Evolutionary conservation across 2,888 invertebrate genomes (phyloP).

Genomic region (Leptopilina myrica): DNA sequence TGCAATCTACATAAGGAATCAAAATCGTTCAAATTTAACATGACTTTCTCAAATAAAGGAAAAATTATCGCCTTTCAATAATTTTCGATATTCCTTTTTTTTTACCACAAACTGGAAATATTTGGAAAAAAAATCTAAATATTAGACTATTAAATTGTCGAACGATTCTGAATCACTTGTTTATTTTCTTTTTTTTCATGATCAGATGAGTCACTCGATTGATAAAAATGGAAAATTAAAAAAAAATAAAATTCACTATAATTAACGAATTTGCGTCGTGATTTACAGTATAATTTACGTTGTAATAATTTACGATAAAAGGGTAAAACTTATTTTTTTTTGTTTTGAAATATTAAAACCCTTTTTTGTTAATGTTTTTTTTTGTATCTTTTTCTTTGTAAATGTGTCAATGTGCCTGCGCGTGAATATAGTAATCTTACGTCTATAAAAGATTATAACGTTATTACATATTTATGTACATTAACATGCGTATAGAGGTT

Average conservation of each 20-base stretch:
- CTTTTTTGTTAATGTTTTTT: not conserved
- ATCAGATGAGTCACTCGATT: conserved; percentile 19
- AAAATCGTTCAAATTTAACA: not conserved
- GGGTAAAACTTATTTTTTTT: not conserved
- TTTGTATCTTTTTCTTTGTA: not conserved
- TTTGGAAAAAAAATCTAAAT: too few relatives aligned
- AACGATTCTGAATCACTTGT: not conserved
- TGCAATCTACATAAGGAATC: not conserved
- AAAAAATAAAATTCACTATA: not conserved
- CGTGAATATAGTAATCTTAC: conserved; percentile 66
- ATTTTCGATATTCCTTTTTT: too few relatives aligned
- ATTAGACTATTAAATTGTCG: not conserved
- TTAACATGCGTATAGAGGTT: conserved; percentile 74
- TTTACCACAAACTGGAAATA: too few relatives aligned
- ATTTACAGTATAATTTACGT: not conserved
- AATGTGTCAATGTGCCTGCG: conserved; percentile 57
- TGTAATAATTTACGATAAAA: conserved; percentile 14
- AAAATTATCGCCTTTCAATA: too few relatives aligned
- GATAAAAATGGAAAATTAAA: conserved; percentile 11
- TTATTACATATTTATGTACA: conserved; percentile 72
- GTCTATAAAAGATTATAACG: conserved; percentile 74
- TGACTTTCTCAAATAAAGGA: too few relatives aligned
- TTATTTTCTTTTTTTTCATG: not conserved
- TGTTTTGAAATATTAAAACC: conserved; percentile 16
- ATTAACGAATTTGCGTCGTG: conserved; percentile 18